phyloP scores from a whole-genome alignment of 2,888 invertebrate genomes.

The Agonopterix subpropinquella region DNA sequence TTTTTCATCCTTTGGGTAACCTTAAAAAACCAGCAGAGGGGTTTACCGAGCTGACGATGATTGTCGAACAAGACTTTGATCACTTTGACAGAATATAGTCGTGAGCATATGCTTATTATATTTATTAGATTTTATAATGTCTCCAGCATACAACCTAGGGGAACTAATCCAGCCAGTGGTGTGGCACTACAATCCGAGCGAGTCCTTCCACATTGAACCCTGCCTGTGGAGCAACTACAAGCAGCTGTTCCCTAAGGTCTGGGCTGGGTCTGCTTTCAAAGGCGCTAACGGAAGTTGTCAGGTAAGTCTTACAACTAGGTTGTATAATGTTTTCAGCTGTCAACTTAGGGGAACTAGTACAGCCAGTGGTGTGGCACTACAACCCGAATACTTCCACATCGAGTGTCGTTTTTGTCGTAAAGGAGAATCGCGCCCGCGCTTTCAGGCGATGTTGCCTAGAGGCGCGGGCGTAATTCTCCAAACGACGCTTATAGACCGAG shows the following conservation, averaged over 20 bases:
- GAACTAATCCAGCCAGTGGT: constrained; percentile 80
- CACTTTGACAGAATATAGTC: too few relatives aligned
- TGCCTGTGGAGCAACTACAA: constrained; percentile 80
- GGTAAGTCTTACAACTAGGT: constrained; percentile 34
- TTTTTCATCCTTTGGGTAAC: too few relatives aligned
- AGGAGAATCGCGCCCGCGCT: too few relatives aligned
- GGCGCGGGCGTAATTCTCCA: too few relatives aligned
- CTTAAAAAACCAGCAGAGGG: too few relatives aligned
- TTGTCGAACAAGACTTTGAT: too few relatives aligned
- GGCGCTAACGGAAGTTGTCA: constrained; percentile 88
- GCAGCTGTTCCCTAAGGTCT: constrained; percentile 80
- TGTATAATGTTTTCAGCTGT: constrained; percentile 57
- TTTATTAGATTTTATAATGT: background rate
- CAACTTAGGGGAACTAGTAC: constrained; percentile 75
- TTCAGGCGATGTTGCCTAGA: too few relatives aligned
- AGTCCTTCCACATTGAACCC: constrained; percentile 66
- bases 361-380: constrained; percentile 84
- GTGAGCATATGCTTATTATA: too few relatives aligned
- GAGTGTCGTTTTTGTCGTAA: constrained; percentile 76
- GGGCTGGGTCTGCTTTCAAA: constrained; percentile 90
- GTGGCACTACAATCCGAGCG: constrained; percentile 79
- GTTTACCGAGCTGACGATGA: too few relatives aligned
- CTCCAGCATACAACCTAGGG: constrained; percentile 74
- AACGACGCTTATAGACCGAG: too few relatives aligned
- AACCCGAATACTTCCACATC: constrained; percentile 67